Evolutionary conservation across 2,888 invertebrate genomes (phyloP), one percentile per base, ranked within the genome.

Genomic region (Pteria penguin): DNA sequence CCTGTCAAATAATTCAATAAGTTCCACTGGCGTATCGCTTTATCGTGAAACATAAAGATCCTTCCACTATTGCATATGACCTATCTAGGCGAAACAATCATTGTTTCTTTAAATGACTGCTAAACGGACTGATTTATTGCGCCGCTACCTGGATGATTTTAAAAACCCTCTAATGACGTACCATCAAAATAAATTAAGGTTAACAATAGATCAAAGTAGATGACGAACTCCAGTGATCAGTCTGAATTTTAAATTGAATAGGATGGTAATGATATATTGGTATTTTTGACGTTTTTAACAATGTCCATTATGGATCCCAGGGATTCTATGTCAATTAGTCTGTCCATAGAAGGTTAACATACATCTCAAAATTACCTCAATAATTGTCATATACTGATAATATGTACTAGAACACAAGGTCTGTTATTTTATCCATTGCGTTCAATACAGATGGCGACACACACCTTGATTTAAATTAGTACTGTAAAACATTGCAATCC

Each of bases 121-220:
- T 61, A 63, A 67, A 60, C 60, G 66, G 61, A 65, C 36, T 73
- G 62, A 73, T 73, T 73, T 73, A 73, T 61, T 33, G 27, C 29
- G 54, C 45, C 27, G 67, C 36, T 54, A 58, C 54, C 61, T 73
- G 67, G 61, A 52, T 73, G 61, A 73, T 73, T 73, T 61, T 67
- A 26, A 67, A 67, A 67, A 62, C 52, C 65, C 68, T 31, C 32
- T 57, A 52, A 68, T 68, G 52, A 55, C 68, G 52, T 57, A 55
- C 57, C 33, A 68, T 68, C 68, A 68, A 68, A 61, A 57, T 52
- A 52, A 68, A 68, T 52, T 68, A 52, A 68, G 26, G 24, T 31
- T 24, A 54, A 68, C 57, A 68, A 68, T 68, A 33, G 68, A 68
- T 68, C 68, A 68, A 68, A 68, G 68, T 31, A 18, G 27, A 18